A percentile compares a stretch with the other conserved stretches of the same genome.
Conservation (phyloP, 1,140 invertebrate genomes). For the Andrena cerasifolii region DNA sequence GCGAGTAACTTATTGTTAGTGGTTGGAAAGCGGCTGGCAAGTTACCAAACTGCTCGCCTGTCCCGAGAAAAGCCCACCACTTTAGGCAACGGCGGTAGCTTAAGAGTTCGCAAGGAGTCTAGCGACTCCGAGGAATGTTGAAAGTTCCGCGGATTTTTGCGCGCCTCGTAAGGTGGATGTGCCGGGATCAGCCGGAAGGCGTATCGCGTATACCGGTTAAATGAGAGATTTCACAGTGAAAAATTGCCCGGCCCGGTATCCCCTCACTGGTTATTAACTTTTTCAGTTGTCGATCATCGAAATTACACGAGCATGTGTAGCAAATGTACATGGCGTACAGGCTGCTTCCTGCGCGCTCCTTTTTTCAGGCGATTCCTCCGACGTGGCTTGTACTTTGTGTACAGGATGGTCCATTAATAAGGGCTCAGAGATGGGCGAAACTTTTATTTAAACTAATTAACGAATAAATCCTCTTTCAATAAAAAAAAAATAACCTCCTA, state of each 20-base stretch:
- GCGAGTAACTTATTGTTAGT: too few relatives aligned
- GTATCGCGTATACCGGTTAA: constrained; percentile 18
- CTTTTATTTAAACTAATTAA: too few relatives aligned
- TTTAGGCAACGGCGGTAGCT: too few relatives aligned
- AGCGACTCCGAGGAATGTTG: too few relatives aligned
- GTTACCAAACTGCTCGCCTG: too few relatives aligned
- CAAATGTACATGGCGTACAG: constrained; percentile 7
- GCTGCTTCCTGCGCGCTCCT: background rate
- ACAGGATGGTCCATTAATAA: constrained; percentile 11
- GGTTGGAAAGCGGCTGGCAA: too few relatives aligned
- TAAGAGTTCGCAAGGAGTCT: too few relatives aligned
- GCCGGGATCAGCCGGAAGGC: background rate
- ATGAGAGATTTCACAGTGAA: constrained; percentile 33
- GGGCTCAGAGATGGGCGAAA: too few relatives aligned
- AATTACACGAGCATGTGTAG: constrained; percentile 22
- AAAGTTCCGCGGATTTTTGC: background rate
- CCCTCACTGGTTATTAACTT: constrained; percentile 38
- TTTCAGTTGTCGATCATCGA: constrained; percentile 33
- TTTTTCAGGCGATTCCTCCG: background rate
- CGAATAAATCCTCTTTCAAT: too few relatives aligned
- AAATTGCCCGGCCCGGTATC: background rate
- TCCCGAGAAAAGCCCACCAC: too few relatives aligned
- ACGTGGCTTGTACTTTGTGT: background rate
- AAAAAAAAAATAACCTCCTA: too few relatives aligned
- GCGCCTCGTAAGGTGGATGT: background rate